Conservation (phyloP, 2,113 vertebrate genomes). For the Siniperca chuatsi region DNA sequence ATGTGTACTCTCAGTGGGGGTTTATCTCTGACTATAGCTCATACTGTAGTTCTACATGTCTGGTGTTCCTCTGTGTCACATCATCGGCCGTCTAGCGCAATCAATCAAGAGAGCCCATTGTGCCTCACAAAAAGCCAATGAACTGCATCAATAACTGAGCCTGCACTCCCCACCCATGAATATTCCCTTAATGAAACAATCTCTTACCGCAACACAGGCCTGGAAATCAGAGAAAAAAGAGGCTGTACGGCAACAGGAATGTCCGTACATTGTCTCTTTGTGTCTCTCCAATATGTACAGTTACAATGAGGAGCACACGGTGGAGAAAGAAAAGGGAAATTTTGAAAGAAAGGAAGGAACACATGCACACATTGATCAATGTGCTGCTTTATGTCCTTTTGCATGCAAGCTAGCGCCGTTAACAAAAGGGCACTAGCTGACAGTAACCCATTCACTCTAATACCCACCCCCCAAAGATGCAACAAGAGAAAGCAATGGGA, state of each 20-base stretch:
- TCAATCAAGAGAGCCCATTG: conserved; percentile 77
- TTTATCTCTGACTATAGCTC: conserved; percentile 55
- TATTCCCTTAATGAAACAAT: conserved; percentile 75
- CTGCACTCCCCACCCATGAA: conserved; percentile 61
- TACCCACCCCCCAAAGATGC: conserved; percentile 61
- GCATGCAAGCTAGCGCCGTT: conserved; percentile 39
- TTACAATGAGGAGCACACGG: conserved; percentile 5
- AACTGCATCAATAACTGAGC: conserved; percentile 78
- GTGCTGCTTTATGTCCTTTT: conserved; percentile 54
- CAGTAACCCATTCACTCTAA: conserved; percentile 55
- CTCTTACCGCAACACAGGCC: conserved; percentile 46
- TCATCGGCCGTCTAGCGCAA: conserved; percentile 57
- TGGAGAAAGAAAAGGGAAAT: not conserved
- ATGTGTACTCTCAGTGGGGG: conserved; percentile 23
- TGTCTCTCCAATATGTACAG: conserved; percentile 16
- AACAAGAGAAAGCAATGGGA: conserved; percentile 52
- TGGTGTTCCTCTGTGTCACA: conserved; percentile 72
- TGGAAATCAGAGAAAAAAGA: conserved; percentile 26
- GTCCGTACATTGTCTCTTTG: conserved; percentile 20
- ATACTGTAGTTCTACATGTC: conserved; percentile 60
- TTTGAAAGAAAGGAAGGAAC: conserved; percentile 15
- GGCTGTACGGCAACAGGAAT: conserved; percentile 6
- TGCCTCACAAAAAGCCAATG: conserved; percentile 74
- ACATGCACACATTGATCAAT: conserved; percentile 37
- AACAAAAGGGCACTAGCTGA: conserved; percentile 63